Evolutionary conservation across 2,113 vertebrate genomes (phyloP), one percentile per base, ranked within the genome.

Genomic region (Heterotis niloticus): DNA sequence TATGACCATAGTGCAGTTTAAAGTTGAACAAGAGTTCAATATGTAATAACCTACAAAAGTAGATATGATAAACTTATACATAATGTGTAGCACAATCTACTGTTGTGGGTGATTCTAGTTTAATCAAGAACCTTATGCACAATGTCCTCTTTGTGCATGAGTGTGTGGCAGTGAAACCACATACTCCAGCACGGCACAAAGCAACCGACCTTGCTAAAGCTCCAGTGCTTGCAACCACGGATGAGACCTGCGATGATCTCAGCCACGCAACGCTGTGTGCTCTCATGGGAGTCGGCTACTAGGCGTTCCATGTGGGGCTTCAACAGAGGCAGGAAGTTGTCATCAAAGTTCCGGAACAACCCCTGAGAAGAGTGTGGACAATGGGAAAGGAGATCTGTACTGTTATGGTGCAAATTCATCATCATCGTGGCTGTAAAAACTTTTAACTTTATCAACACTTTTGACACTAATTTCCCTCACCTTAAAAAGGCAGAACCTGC

Each of bases 401-500:
- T 51, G 34, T 7, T 44, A 44, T 44, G 2, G 75, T n/a, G 34
- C 14, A 26, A 67, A 72, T 18, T 5, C 14, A 26, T 5, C 14
- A 28, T 51, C n/a, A 71, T 34, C 69, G 5, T 71, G 2, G 29
- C 68, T 23, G 44, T 71, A 51, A 52, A 44, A n/a, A 44, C 20
- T 20, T n/a, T n/a, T 51, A 0, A 5, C 4, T 44, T 16, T 34
- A 54, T n/a, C 29, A 51, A 18, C 20, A 20, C 69, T 44, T 1
- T 16, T 44, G 7, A 44, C 7, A 44, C 34, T 44, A 7, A 44
- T 44, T 44, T 7, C 34, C 34, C 34, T 84, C 66, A 99, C 97
- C 96, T 99, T 99, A 89, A 99, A 99, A 86, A 99, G 95, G 85
- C 96, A 97, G 92, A 98, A 99, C 81, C 96, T 93, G 79, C 96